Base-by-base conservation (phyloP, 2,888 invertebrate genomes). In the Andricus quercusramuli region DNA sequence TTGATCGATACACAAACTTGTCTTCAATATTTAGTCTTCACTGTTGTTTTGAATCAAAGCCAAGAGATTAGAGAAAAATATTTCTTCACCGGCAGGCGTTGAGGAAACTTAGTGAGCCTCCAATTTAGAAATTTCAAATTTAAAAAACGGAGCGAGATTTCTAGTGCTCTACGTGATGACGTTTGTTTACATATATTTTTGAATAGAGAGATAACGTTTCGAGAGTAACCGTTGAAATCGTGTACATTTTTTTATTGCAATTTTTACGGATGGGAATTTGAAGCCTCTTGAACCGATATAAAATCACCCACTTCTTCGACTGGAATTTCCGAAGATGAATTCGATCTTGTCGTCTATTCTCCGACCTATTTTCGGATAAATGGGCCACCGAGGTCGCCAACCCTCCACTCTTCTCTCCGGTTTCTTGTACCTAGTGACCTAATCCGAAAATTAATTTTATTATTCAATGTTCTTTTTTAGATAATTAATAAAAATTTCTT, bases 341-440 rank as follows among this genome's bases (percentile, higher is more conserved):
- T 85, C 83, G 84, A 86, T 86, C 81, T 79, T 79, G 83, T 85
- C 83, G 83, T 86, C 83, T 85, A 85, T 86, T 84, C 85, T 84
- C 84, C 88, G 90, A 89, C 90, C 90, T 85, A 90, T 89, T 90
- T 90, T 70, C 82, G 66, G 82, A 83, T 83, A 90, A 88, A 89
- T 90, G 78, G 90, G 91, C 85, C 56, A 56, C 56, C n/a, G 56
- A 85, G 91, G 90, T 91, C 90, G 89, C 82, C 89, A 88, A 90
- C 90, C 90, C 87, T 78, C 84, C 84, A 41, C 79, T 76, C 83
- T 68, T 74, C 65, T 80, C 47, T 41, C 22, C 79, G 67, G 25
- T 66, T 78, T 78, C 82, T 65, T 83, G 76, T 83, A 83, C 84
- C 80, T 84, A 86, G 81, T 88, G 87, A 84, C 85, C 86, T 76